Percentiles rank a stretch among this genome's conserved stretches.
phyloP scores from a whole-genome alignment of 2,113 vertebrate genomes.

The Microcebus ravelobensis region DNA sequence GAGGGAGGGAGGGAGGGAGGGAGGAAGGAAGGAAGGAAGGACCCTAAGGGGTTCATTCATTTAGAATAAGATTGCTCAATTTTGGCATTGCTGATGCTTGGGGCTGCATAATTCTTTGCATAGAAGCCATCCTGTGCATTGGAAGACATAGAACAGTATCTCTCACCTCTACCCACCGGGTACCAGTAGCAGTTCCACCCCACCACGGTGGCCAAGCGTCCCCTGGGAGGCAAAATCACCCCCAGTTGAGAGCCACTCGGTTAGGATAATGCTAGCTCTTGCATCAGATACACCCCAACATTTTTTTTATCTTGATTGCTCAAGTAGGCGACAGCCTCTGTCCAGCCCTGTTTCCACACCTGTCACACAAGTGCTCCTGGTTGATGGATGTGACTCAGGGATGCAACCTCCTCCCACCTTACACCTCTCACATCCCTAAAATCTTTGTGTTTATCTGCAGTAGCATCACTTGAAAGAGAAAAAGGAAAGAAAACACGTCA shows the following conservation, averaged over 20 bases:
- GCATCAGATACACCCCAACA: not conserved
- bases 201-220: too few relatives aligned
- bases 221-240: not conserved
- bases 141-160: not conserved
- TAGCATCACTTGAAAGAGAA: not conserved
- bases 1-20: fast-evolving
- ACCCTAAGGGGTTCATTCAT: not conserved
- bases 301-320: not conserved
- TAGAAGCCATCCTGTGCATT: not conserved
- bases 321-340: not conserved
- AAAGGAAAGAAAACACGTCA: not conserved
- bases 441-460: not conserved
- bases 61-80: not conserved
- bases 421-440: not conserved
- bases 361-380: not conserved
- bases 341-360: not conserved
- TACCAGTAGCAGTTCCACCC: not conserved
- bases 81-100: not conserved
- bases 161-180: not conserved
- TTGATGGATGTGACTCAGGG: not conserved
- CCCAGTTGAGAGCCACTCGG: not conserved
- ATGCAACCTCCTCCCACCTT: not conserved
- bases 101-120: not conserved
- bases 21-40: not conserved
- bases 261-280: not conserved